These are phyloP conservation scores for Larimichthys crocea DNA, from an alignment of 2,113 vertebrate genomes.

Conservation along the genomic window DNA sequence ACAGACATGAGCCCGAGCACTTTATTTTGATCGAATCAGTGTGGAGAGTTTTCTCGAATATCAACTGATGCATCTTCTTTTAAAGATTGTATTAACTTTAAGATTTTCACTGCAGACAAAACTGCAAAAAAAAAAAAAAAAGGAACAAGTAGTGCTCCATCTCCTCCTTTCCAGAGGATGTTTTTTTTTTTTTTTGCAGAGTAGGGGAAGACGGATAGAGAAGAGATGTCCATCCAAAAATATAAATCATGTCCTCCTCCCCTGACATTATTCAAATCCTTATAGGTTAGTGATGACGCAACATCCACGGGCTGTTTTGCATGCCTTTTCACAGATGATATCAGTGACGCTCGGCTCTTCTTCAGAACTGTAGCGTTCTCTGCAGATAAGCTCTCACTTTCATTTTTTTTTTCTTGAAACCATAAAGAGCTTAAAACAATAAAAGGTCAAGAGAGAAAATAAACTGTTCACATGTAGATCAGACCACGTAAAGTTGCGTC, in stretches of 20 bases:
- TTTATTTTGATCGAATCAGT: not conserved
- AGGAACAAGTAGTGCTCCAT: not conserved
- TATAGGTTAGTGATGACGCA: slow-evolving; percentile 57
- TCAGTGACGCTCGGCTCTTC: slow-evolving; percentile 21
- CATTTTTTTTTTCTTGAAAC: slow-evolving; percentile 59
- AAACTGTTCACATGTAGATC: slow-evolving; percentile 10
- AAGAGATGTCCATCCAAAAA: not conserved
- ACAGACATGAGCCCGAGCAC: not conserved
- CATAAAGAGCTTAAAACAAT: slow-evolving; percentile 27
- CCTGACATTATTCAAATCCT: slow-evolving; percentile 59
- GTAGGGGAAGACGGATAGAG: slow-evolving; percentile 31
- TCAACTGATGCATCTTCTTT: not conserved
- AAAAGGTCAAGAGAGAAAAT: slow-evolving; percentile 32
- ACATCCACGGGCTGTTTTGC: slow-evolving; percentile 43
- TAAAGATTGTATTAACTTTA: not conserved
- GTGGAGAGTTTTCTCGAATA: not conserved
- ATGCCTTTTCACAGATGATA: slow-evolving; percentile 36
- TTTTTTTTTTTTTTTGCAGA: slow-evolving; percentile 1
- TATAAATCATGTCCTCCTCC: slow-evolving; percentile 22
- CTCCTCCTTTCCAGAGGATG: not conserved
- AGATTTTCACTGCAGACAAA: not conserved
- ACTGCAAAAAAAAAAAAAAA: not conserved
- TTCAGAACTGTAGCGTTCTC: not conserved
- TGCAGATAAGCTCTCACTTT: slow-evolving; percentile 56
- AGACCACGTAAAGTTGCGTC: not conserved